Base-by-base conservation (phyloP, 1,140 invertebrate species). In the Drosophila kikkawai region DNA sequence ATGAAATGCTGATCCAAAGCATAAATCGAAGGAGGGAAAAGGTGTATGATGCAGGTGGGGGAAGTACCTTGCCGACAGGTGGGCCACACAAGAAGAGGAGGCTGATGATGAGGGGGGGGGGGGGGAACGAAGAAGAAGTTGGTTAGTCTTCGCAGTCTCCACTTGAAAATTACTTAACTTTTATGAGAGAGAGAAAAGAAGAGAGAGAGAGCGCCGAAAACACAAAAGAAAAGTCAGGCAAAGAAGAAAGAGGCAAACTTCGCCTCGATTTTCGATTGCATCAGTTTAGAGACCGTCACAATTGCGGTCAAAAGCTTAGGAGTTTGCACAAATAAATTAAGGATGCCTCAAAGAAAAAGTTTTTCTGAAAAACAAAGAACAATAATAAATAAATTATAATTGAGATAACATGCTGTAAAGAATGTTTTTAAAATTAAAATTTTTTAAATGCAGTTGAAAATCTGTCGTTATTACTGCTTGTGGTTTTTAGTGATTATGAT, bases 141-240 rank as follows among this genome's bases (percentile, higher is more conserved):
- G 19, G 36, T 51, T 34, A 51, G 48, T 51, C 48, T n/a, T 32
- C n/a, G 48, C n/a, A 51, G 48, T 34, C 53, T 55, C 53, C 53
- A 39, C 53, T 55, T 19, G 8, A 36, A 77, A 81, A 77, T 82
- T 77, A 82, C 74, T 68, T 68, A 82, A 82, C 75, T 58, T 73
- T 79, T 63, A 26, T 42, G 36, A 19, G 32, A 5, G 26, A 53
- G 13, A 48, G 9, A 22, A 34, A 8, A 8, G 5, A 7, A 29
- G 12, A 66, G 39, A 66, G 9, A 81, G 32, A 66, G 47, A 39
- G 12, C 39, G 53, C 53, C 53, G 19, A 56, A 55, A 56, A 5
- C 13, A 15, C 53, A 39, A 22, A 39, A 15, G 53, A 36, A 56
- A 56, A 22, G 53, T 8, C 19, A 42, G 37, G 29, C 50, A 51